These are phyloP conservation scores for Carassius gibelio DNA, from an alignment of 2,113 vertebrate genomes.

Conservation along the genomic window DNA sequence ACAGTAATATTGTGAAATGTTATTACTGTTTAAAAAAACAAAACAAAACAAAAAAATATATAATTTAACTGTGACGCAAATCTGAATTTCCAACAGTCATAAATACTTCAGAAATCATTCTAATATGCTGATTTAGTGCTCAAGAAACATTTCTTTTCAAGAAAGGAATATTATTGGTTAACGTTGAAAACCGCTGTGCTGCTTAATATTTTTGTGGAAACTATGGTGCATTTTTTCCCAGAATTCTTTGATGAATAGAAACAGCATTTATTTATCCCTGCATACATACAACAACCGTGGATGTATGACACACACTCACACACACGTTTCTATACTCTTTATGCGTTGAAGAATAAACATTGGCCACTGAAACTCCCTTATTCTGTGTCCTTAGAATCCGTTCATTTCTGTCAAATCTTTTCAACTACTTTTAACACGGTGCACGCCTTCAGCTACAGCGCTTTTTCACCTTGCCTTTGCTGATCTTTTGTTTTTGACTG, in stretches of 20 bases:
- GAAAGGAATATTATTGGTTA: not conserved
- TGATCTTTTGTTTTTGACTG: slow-evolving; percentile 19
- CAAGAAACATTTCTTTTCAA: not conserved
- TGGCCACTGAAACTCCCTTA: slow-evolving; percentile 10
- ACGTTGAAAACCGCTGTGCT: not conserved
- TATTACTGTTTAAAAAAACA: not conserved
- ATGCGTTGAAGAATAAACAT: slow-evolving; percentile 34
- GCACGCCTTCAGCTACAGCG: not conserved
- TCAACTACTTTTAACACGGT: not conserved
- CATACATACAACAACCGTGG: not conserved
- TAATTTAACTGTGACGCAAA: too few species aligned
- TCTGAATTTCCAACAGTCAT: not conserved
- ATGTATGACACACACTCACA: not conserved
- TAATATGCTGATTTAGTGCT: not conserved
- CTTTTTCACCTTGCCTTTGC: slow-evolving; percentile 17
- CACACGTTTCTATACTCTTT: slow-evolving; percentile 1
- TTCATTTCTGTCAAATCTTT: slow-evolving; percentile 18
- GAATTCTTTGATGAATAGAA: too few species aligned
- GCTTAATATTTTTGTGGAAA: not conserved
- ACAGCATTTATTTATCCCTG: not conserved
- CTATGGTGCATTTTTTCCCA: not conserved
- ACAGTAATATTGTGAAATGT: not conserved
- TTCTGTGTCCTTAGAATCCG: not conserved
- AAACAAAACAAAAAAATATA: too few species aligned
- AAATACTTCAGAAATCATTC: not conserved